Base-by-base conservation (phyloP, 2,113 vertebrate species). In the Sigmodon hispidus region DNA sequence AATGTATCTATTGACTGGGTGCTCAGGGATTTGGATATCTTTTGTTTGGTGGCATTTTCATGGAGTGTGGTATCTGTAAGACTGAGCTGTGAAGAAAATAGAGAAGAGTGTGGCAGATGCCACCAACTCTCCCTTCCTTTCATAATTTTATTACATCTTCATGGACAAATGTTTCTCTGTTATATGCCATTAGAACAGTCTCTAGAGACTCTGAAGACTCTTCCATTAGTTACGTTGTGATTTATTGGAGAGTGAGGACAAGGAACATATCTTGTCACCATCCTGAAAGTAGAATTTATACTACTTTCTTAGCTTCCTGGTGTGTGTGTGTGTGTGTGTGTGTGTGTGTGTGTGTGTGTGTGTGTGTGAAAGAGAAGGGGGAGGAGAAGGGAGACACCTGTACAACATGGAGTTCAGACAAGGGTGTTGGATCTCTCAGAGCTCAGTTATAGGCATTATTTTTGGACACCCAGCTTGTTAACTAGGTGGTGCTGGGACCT, bases 81-180 rank as follows among this genome's bases (percentile, higher is more conserved):
- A 45, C 61, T 95, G 48, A 72, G 5, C 11, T 84, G 34, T 19
- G 75, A 92, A 67, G 36, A 73, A 67, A 36, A 12, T n/a, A 75
- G n/a, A 81, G 45, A 29, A 5, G 17, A 43, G 48, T n/a, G 15
- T 19, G 34, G 16, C 43, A 61, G 75, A n/a, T 83, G 65, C 50
- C 26, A 67, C n/a, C 22, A 69, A 48, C 24, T 70, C 24, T 83
- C 65, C 21, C 9, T 63, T 48, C 88, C 81, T 57, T 92, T 81
- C 67, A 36, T 89, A 22, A 91, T 31, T 63, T 59, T 77, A 31
- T 22, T 81, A 57, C 65, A 57, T 86, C 85, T 93, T 92, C 40
- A 45, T 89, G 34, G 92, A 84, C 93, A 87, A 69, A 24, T 36
- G 17, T 73, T 69, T 86, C 85, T 96, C 45, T 89, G 24, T 55